Evolutionary conservation across 2,113 vertebrate genomes (phyloP).

Genomic region (Fregetta grallaria): DNA sequence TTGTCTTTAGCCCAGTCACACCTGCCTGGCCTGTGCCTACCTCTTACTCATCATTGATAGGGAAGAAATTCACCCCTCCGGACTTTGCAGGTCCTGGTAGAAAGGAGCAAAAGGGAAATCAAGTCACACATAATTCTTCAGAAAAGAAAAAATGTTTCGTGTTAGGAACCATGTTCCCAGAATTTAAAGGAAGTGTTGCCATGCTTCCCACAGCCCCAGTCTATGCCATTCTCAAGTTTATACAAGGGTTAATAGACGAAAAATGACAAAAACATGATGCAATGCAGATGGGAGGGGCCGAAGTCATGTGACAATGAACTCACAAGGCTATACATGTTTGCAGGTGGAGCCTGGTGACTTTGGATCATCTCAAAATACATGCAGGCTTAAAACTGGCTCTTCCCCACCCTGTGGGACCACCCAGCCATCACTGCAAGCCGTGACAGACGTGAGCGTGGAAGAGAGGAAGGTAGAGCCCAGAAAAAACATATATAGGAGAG

Average conservation of each 20-base stretch:
- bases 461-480: neutral
- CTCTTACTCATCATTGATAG: neutral
- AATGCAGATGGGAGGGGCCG: neutral
- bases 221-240: neutral
- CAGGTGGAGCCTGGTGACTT: neutral
- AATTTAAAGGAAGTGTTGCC: neutral
- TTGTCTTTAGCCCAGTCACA: neutral
- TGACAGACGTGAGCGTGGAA: neutral
- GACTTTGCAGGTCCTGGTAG: neutral
- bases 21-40: neutral
- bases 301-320: neutral
- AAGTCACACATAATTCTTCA: neutral
- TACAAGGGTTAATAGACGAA: accelerated
- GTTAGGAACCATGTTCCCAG: neutral
- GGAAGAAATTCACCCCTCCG: neutral
- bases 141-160: neutral
- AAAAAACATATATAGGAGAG: neutral
- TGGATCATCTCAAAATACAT: accelerated
- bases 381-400: neutral
- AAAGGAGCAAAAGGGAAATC: neutral
- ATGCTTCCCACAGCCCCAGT: neutral
- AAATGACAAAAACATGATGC: neutral
- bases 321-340: neutral
- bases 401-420: neutral
- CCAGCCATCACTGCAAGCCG: neutral